Evolutionary conservation across 2,888 invertebrate species (phyloP), one percentile per base, ranked within the genome.

Genomic region (Buathra laborator): DNA sequence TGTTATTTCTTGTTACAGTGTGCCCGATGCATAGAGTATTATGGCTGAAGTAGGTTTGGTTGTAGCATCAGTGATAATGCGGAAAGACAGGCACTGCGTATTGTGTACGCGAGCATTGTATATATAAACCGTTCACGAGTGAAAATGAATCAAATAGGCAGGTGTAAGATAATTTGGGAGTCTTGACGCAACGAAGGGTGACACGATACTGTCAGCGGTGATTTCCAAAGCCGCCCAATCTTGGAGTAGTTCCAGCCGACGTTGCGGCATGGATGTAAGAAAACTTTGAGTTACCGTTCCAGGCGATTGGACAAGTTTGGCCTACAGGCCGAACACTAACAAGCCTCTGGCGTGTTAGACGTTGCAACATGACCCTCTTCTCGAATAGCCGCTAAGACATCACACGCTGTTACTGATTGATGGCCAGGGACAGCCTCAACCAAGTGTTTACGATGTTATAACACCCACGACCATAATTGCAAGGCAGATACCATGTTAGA

Each of bases 141-240:
- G 37, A 80, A 79, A 84, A 72, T 75, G 83, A 84, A 87, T 87
- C 81, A 86, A 78, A 86, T 86, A 85, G 87, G 76, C 80, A 80
- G 62, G 72, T 67, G 72, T 44, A 66, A 68, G 81, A 76, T 37
- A 67, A 82, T 86, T 86, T 81, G 83, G 44, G 29, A 5, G 59
- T 32, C 32, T 37, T 79, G 37, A 59, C 83, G 78, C 77, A 83
- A 80, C 37, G 56, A 74, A 43, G 74, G 53, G 80, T 16, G 12
- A 32, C 19, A 9, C 51, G 48, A 32, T 53, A 37, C 4, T 37
- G 48, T 16, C 29, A 67, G 51, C 10, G 16, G 46, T 16, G 75
- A 56, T 66, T 72, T 44, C 53, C 37, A 67, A 53, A 62, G 32
- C 59, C 56, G 46, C 59, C 24, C 19, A 67, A 77, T 68, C 53